A percentile compares a stretch with the other conserved stretches of the same genome.
Evolutionary conservation across 2,797 vertebrate species (phyloP).

Genomic region (Florisuga fusca): DNA sequence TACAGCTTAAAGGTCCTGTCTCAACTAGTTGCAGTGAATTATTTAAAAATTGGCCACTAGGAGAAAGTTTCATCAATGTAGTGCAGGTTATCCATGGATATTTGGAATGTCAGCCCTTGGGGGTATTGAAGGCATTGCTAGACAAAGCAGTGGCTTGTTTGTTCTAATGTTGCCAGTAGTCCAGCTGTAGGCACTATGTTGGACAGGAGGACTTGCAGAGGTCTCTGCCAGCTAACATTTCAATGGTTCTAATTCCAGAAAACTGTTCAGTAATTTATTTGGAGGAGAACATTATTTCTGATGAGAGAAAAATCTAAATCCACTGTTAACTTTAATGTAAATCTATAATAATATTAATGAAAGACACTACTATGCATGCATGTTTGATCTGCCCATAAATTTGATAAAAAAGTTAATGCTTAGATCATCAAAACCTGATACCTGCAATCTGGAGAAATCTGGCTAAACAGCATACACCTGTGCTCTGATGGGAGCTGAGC

Average conservation of each 20-base stretch:
- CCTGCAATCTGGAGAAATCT: neutral
- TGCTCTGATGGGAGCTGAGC: neutral
- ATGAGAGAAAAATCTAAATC: neutral
- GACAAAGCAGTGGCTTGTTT: neutral
- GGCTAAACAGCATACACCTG: neutral
- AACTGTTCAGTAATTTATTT: neutral
- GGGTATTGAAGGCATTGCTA: neutral
- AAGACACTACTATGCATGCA: neutral
- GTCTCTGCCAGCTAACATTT: neutral
- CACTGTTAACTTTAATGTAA: neutral
- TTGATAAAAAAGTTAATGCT: neutral
- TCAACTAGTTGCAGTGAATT: slow-evolving; percentile 47
- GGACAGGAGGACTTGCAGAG: neutral
- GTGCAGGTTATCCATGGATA: neutral
- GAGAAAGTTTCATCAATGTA: neutral
- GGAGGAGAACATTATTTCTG: neutral
- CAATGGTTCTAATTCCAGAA: neutral
- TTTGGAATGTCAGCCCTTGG: neutral
- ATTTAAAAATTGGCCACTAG: slow-evolving; percentile 7
- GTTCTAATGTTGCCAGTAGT: neutral
- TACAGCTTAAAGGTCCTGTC: slow-evolving; percentile 24
- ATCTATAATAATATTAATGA: neutral
- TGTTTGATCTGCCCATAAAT: neutral
- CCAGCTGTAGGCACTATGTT: neutral
- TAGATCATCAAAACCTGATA: neutral